Conservation (phyloP, 2,113 vertebrate genomes). For the Gobio gobio region DNA sequence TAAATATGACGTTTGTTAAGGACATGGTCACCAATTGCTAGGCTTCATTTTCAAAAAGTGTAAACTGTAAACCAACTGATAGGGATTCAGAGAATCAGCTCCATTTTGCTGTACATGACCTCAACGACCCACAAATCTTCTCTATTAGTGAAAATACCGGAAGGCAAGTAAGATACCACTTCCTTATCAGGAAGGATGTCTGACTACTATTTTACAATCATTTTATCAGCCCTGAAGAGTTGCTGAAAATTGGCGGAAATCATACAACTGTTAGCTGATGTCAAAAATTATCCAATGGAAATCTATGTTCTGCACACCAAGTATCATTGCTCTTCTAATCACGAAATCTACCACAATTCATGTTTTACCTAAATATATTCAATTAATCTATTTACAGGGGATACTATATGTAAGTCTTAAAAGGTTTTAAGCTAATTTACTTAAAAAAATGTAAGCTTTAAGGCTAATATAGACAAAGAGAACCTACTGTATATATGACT, state of each 20-base stretch:
- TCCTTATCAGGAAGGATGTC: not conserved
- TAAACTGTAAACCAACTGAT: not conserved
- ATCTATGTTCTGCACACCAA: not conserved
- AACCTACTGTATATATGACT: not conserved
- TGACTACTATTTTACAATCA: not conserved
- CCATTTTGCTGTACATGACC: not conserved
- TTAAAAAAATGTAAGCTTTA: too few relatives aligned
- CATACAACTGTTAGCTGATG: not conserved
- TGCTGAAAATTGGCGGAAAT: not conserved
- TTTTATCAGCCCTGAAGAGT: not conserved
- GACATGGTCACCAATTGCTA: not conserved
- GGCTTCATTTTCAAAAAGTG: not conserved
- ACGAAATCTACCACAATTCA: not conserved
- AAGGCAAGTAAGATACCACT: not conserved
- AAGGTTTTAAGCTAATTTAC: not conserved
- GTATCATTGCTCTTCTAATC: not conserved
- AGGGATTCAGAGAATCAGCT: not conserved
- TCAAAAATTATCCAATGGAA: not conserved
- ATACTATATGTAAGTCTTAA: not conserved
- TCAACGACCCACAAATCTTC: not conserved
- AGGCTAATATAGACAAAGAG: not conserved
- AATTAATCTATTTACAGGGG: not conserved
- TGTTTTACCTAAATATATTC: not conserved
- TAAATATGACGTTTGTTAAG: slow-evolving; percentile 8
- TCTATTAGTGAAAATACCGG: slow-evolving; percentile 8